Evolutionary conservation across 2,888 invertebrate species (phyloP).

Genomic region (Torymus texanus): DNA sequence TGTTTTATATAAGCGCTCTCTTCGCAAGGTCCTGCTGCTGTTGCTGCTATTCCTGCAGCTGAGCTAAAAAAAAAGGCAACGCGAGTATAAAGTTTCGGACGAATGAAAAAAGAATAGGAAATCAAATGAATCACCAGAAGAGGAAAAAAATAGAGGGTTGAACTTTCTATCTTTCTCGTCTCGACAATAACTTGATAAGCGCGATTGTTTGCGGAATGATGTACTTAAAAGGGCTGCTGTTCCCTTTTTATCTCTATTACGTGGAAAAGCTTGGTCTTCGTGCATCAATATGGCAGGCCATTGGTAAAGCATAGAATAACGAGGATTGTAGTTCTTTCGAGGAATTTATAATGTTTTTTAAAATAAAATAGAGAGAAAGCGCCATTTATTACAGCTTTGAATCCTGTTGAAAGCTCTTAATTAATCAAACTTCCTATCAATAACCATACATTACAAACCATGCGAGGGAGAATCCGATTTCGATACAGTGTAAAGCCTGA

Average conservation of each 20-base stretch:
- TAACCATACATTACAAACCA: no score
- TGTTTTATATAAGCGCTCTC: conserved; percentile 28
- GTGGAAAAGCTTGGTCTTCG: background rate
- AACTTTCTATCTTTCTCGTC: background rate
- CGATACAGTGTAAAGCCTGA: no score
- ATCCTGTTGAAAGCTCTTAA: no score
- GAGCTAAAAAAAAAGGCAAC: conserved; percentile 2
- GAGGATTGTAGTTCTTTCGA: background rate
- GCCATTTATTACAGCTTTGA: no score
- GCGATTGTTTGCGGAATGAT: conserved; percentile 22
- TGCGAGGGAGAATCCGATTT: no score
- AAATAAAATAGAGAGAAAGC: no score
- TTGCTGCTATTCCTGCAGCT: no score
- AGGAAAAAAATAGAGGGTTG: background rate
- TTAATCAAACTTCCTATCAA: no score
- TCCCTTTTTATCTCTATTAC: background rate
- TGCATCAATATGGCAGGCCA: background rate
- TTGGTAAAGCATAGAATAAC: background rate
- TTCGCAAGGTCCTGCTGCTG: background rate
- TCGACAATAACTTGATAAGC: conserved; percentile 41
- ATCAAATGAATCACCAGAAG: conserved; percentile 3
- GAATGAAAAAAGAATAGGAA: background rate
- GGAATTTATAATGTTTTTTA: no score
- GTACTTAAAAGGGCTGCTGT: conserved; percentile 5
- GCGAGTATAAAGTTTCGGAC: conserved; percentile 18